Conservation (phyloP, 2,888 invertebrate species). For the Metellina segmentata region DNA sequence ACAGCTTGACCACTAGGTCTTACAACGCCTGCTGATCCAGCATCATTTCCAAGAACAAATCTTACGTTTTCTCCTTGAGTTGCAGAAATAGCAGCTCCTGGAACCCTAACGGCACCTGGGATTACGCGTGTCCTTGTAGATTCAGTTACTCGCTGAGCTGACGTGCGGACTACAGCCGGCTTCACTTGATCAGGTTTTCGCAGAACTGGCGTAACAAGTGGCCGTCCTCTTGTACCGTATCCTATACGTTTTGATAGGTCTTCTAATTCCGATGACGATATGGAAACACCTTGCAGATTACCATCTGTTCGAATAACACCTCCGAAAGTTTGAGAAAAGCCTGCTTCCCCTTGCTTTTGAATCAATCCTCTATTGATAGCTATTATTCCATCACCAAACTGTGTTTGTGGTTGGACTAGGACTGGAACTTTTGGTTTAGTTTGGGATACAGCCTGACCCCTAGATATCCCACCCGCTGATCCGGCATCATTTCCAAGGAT, state of each 20-base stretch:
- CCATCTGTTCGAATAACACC: constrained; percentile 12
- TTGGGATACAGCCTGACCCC: too few species aligned
- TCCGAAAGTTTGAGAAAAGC: background rate
- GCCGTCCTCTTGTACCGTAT: background rate
- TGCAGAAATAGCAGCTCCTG: background rate
- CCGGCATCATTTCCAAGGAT: background rate
- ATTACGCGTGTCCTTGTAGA: background rate
- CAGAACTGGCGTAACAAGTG: background rate
- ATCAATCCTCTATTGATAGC: constrained; percentile 5
- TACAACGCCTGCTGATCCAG: background rate
- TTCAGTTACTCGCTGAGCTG: background rate
- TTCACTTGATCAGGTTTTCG: background rate
- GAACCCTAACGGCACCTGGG: background rate
- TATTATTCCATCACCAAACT: background rate
- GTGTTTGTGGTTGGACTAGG: background rate
- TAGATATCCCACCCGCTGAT: background rate
- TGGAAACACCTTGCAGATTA: background rate
- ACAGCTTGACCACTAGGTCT: background rate
- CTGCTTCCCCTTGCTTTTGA: constrained; percentile 9
- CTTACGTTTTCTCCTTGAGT: constrained; percentile 16
- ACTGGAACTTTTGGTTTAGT: background rate
- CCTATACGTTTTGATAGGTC: background rate
- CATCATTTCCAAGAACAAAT: background rate
- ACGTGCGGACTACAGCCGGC: background rate
- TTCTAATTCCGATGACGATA: background rate